These are phyloP conservation scores for Enoplosus armatus DNA, from an alignment of 2,797 vertebrate genomes.

Conservation along the genomic window DNA sequence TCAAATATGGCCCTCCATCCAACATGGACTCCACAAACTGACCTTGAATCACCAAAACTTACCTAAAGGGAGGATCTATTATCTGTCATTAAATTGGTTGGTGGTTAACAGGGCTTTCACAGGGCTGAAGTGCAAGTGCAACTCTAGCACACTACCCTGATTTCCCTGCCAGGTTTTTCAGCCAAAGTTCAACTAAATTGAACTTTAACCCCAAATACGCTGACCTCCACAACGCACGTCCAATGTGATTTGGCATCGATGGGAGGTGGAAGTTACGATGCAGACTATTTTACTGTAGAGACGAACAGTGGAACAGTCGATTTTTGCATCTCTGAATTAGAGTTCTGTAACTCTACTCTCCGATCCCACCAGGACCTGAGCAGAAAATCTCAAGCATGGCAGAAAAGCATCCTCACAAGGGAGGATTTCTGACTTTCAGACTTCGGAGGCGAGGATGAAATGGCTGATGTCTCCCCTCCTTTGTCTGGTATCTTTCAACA, in stretches of 20 bases:
- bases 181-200: constrained; percentile 7
- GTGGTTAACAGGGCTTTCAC: not conserved
- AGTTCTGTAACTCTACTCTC: not conserved
- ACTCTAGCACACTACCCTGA: not conserved
- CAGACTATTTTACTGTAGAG: not conserved
- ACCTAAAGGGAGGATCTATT: not conserved
- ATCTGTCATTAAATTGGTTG: too few relatives aligned
- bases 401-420: too few relatives aligned
- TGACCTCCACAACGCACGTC: not conserved
- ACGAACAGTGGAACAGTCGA: not conserved
- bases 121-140: not conserved
- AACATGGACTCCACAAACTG: not conserved
- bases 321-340: not conserved
- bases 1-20: not conserved
- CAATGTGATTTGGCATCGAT: not conserved
- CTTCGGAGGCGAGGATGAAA: too few relatives aligned
- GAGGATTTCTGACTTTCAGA: too few relatives aligned
- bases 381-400: not conserved
- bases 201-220: not conserved
- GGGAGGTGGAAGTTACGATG: not conserved
- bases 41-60: not conserved
- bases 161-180: not conserved
- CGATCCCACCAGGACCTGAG: not conserved
- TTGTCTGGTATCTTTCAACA: too few relatives aligned
- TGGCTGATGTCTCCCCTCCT: too few relatives aligned